A percentile compares a stretch with the other conserved stretches of the same genome.
These are phyloP conservation scores for Struthidea cinerea DNA, from an alignment of 2,113 vertebrate species.

Conservation along the genomic window DNA sequence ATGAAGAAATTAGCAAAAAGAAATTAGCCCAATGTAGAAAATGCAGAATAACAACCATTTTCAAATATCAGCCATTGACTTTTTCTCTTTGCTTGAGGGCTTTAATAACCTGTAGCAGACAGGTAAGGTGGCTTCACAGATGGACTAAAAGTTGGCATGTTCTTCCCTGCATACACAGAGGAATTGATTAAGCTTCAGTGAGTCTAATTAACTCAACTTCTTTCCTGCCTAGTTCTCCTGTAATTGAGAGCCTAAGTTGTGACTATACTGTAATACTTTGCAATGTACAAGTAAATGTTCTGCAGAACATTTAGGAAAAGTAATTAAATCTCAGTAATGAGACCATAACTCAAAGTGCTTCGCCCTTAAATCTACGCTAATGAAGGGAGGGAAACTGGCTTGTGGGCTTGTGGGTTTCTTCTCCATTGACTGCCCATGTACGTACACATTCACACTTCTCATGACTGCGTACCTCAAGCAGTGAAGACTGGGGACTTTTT, in stretches of 20 bases:
- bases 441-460: background rate
- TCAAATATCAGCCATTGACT: background rate
- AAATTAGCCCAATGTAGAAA: background rate
- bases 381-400: background rate
- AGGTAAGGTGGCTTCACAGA: background rate
- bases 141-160: background rate
- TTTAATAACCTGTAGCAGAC: background rate
- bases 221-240: slow-evolving; percentile 34
- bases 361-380: slow-evolving; percentile 31
- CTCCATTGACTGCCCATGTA: background rate
- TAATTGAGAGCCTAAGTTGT: slow-evolving; percentile 49
- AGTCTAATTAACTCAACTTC: slow-evolving; percentile 54
- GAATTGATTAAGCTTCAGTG: slow-evolving; percentile 56
- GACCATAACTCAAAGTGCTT: slow-evolving; percentile 23
- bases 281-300: slow-evolving; percentile 59
- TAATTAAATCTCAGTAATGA: slow-evolving; percentile 64
- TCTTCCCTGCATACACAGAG: background rate
- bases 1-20: background rate
- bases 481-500: background rate
- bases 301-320: slow-evolving; percentile 59
- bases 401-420: background rate
- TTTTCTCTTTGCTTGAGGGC: background rate
- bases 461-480: background rate
- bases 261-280: slow-evolving; percentile 55
- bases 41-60: background rate